phyloP scores from a whole-genome alignment of 2,113 vertebrate genomes.

The Carlito syrichta region DNA sequence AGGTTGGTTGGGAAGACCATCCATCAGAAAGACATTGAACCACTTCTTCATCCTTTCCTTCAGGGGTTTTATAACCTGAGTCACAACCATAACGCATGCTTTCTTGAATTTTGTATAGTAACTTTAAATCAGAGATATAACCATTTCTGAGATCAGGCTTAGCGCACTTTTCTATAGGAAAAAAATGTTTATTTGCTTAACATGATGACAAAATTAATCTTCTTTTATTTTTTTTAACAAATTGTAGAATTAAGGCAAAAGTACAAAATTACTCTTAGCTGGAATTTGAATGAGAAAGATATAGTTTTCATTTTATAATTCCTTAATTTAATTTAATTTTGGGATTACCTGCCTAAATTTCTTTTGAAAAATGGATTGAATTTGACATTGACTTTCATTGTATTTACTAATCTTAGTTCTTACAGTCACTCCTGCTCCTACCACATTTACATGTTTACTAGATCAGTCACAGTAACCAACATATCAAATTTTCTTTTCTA shows the following conservation, averaged over 20 bases:
- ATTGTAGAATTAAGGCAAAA: not conserved
- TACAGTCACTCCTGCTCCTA: not conserved
- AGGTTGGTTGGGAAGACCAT: slow-evolving; percentile 80
- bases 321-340: not conserved
- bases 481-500: not conserved
- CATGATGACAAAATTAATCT: not conserved
- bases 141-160: slow-evolving; percentile 80
- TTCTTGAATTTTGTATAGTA: slow-evolving; percentile 77
- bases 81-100: slow-evolving; percentile 73
- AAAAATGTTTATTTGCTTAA: not conserved
- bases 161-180: slow-evolving; percentile 78
- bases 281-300: not conserved
- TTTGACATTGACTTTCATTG: not conserved
- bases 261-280: not conserved
- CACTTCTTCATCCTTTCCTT: slow-evolving; percentile 63
- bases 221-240: not conserved
- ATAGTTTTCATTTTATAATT: not conserved
- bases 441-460: not conserved
- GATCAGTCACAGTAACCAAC: not conserved
- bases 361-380: not conserved
- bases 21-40: slow-evolving; percentile 75
- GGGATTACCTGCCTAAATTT: not conserved
- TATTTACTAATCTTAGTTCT: not conserved
- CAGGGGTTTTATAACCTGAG: slow-evolving; percentile 71
- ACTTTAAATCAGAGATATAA: slow-evolving; percentile 65